Evolutionary conservation across 2,888 invertebrate genomes (phyloP).

Genomic region (Acanthosepion lycidas): DNA sequence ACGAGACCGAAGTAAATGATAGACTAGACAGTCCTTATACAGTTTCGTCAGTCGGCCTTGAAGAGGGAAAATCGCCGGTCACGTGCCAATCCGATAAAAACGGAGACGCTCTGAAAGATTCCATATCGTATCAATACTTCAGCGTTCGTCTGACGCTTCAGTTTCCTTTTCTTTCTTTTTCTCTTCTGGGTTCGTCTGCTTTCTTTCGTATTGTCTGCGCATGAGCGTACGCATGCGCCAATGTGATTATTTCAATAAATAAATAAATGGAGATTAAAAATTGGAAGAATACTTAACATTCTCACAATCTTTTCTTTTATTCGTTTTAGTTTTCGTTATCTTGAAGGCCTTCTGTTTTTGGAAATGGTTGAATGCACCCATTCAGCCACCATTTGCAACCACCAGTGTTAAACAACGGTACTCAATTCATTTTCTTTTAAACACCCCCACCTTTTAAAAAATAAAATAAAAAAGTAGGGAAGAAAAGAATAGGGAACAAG

Average conservation of each 20-base stretch:
- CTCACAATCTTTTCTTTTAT: not conserved
- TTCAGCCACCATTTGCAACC: not conserved
- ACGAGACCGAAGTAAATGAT: slow-evolving; percentile 16
- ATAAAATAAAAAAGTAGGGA: not conserved
- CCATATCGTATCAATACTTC: slow-evolving; percentile 18
- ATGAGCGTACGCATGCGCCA: not conserved
- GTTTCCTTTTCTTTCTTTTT: not conserved
- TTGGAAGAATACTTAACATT: not conserved
- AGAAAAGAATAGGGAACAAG: not conserved
- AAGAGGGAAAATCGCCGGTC: not conserved
- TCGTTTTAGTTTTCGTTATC: not conserved
- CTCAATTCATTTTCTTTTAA: not conserved
- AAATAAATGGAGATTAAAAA: not conserved
- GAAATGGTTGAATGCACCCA: slow-evolving; percentile 5
- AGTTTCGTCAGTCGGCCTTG: slow-evolving; percentile 33
- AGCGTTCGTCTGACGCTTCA: not conserved
- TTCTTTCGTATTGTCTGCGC: not conserved
- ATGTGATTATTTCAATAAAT: slow-evolving; percentile 9
- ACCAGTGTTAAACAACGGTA: not conserved
- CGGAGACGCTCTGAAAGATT: slow-evolving; percentile 6
- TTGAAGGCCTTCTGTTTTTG: not conserved
- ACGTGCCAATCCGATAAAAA: not conserved
- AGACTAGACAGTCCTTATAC: slow-evolving; percentile 13
- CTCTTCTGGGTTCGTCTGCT: not conserved
- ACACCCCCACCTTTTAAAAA: not conserved